Evolutionary conservation across 2,113 vertebrate species (phyloP), one percentile per base, ranked within the genome.

Genomic region (Ancistrus triradiatus): DNA sequence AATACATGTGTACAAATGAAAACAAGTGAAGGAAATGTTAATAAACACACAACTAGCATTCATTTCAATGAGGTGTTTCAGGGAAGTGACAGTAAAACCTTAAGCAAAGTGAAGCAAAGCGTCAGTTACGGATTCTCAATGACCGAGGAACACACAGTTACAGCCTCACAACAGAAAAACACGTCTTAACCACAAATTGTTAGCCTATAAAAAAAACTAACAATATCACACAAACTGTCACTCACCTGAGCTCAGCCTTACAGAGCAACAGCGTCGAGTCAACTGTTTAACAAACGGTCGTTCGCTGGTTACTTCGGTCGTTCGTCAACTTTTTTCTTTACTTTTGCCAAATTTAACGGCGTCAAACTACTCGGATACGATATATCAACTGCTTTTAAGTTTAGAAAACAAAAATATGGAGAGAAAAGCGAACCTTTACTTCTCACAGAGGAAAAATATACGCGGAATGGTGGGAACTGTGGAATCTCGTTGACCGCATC

Each of bases 401-500:
- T 2, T 18, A 7, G 19, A 19, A 37, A 18, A 22, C 14, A 28
- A 4, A 11, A 19, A 22, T 48, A 25, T 8, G 13, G 18, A 28
- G 11, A 63, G 28, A 27, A 7, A 38, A 17, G 15, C 62, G 46
- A 62, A 47, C 63, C 63, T 63, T 53, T 52, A 49, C 46, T 59
- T 31, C 52, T 62, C 50, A 44, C 27, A 19, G 27, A n/a, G 27
- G 11, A 22, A 35, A 60, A 28, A 61, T 33, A 18, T 8, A 35
- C 17, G 58, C 46, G 68, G 74, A 76, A 67, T 59, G 74, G 64
- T 58, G 64, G 68, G 59, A 64, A 52, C 57, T 18, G 59, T 33
- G 40, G 22, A 50, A 58, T 51, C 17, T 4, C 31, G 13, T 14
- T 27, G 7, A 28, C 13, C 9, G 48, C 18, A 44, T 44, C 9